Evolutionary conservation across 1,140 invertebrate genomes (phyloP), one percentile per base, ranked within the genome.

Genomic region (Ladona fulva): DNA sequence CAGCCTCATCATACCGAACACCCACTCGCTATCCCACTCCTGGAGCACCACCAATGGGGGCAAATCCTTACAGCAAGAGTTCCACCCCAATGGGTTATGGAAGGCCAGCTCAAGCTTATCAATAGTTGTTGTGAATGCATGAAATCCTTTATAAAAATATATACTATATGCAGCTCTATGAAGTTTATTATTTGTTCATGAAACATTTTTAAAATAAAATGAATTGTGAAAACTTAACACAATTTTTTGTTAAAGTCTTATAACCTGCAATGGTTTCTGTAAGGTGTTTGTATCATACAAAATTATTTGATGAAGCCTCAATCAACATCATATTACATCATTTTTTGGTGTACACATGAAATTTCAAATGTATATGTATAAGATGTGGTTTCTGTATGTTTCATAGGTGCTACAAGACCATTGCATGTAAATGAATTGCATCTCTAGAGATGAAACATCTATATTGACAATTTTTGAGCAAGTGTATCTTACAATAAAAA

Each of bases 391-490:
- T 66, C 3, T 66, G 52, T 66, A 19, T 22, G 12, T 66, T 22
- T 66, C 14, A 66, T 66, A 66, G 52, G 52, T 66, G 52, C 52
- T 66, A 66, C 14, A 66, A 66, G 52, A 66, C n/a, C 52, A 66
- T 66, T 66, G 52, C 52, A 66, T 19, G 52, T 66, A 19, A 66
- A 66, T 19, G n/a, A 66, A 66, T 16, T 66, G 52, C 1, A 66
- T 3, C 14, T 66, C 14, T 66, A 16, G 12, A 66, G 16, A 22
- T 19, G n/a, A 12, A 66, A 66, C 52, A 66, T 66, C 44, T 66
- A 66, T 66, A 66, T 12, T 66, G 52, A 66, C 52, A 66, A n/a
- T 66, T 66, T 66, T 66, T 66, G 52, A 66, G 52, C 52, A 66
- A 66, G n/a, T 66, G 52, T 66, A 66, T 6, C 52, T 66, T 66